Base-by-base conservation (phyloP, 1,140 invertebrate species). In the Zaprionus africanus region DNA sequence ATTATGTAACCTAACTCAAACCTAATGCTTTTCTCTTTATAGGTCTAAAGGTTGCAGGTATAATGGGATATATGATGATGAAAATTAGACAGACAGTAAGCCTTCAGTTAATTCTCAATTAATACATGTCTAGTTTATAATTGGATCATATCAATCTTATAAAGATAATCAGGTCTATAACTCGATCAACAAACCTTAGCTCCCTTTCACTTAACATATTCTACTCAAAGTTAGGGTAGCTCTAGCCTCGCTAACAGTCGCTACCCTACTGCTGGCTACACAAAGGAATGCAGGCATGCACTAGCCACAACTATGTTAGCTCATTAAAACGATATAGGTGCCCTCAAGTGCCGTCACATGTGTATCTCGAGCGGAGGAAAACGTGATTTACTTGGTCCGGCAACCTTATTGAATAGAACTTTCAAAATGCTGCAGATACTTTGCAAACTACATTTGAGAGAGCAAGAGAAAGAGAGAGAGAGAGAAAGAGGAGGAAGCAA, bases 351-450 rank as follows among this genome's bases (percentile, higher is more conserved):
- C 46, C 46, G 46, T 51, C 41, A 46, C 41, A 46, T 24, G 24
- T 51, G 46, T 24, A 51, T 13, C 11, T 51, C 46, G 22, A 51
- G 41, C n/a, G 41, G 5, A 46, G 15, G 41, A 17, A 17, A n/a
- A 51, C 19, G 22, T 51, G 46, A 51, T 24, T 51, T 51, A 5
- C 1, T 11, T 24, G 41, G 41, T 46, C 41, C 41, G n/a, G 41
- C 41, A 46, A 51, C 46, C 46, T 46, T 46, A 46, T 46, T 24
- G 46, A 51, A 11, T 24, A 5, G 4, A 51, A 51, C 17, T 51
- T 51, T 51, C 12, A 51, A 51, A 51, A 51, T 4, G 46, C 46
- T 13, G 46, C 46, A 22, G 22, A 51, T 22, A 51, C 46, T 51
- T 51, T 51, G 46, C 46, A n/a, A 46, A 46, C 41, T 51, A 7